These are phyloP conservation scores for Hydrotaea diabolus DNA, from an alignment of 2,888 invertebrate species.

Conservation along the genomic window DNA sequence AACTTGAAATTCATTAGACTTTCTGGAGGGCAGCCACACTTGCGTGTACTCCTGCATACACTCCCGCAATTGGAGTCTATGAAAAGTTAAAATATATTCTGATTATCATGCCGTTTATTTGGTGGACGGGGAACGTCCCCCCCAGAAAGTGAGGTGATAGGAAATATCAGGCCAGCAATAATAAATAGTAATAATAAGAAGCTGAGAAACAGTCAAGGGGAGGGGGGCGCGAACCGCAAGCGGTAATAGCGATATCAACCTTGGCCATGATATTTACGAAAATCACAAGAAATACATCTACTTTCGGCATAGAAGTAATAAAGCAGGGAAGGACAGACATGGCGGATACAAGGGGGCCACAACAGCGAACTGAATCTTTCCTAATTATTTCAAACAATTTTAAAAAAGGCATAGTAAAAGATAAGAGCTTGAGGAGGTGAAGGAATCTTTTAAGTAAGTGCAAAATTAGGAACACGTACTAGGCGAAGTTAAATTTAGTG, in stretches of 20 bases:
- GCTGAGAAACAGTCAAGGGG: background rate
- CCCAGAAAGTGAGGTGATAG: background rate
- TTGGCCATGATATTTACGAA: constrained; percentile 37
- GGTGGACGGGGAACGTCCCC: background rate
- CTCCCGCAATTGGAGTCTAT: background rate
- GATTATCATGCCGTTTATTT: constrained; percentile 19
- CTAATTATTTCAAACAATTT: too few relatives aligned
- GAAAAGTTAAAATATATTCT: constrained; percentile 35
- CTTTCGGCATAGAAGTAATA: constrained; percentile 5
- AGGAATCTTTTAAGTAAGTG: too few relatives aligned
- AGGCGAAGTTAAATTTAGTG: too few relatives aligned
- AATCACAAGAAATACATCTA: constrained; percentile 19
- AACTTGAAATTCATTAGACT: constrained; percentile 27
- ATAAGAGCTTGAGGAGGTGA: too few relatives aligned
- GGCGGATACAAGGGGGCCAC: background rate
- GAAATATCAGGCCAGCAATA: constrained; percentile 15
- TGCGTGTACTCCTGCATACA: background rate
- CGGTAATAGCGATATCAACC: constrained; percentile 30
- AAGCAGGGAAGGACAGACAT: background rate
- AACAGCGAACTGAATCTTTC: too few relatives aligned
- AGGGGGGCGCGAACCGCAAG: background rate
- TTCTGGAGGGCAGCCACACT: background rate
- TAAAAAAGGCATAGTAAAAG: too few relatives aligned
- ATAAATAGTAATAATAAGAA: background rate
- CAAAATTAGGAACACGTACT: too few relatives aligned